Percentiles rank a stretch among this genome's conserved stretches.
These are phyloP conservation scores for Sebastes iracundus DNA, from an alignment of 2,797 vertebrate genomes.

Conservation along the genomic window DNA sequence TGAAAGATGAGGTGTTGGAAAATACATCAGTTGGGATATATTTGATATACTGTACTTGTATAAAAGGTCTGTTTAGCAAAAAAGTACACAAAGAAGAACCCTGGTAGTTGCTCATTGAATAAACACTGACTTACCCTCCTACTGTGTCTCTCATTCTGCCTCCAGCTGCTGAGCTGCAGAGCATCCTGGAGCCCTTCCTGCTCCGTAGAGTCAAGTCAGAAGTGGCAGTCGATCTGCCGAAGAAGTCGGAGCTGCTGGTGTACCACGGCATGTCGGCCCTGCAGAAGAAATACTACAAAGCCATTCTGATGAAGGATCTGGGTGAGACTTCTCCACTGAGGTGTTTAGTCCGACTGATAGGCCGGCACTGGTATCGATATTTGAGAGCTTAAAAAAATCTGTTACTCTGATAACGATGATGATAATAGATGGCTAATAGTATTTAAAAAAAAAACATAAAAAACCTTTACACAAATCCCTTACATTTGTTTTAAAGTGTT, in stretches of 20 bases:
- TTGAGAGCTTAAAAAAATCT: neutral
- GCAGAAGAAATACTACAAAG: slow-evolving; percentile 93
- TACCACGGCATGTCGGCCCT: slow-evolving; percentile 93
- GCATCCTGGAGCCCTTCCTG: slow-evolving; percentile 90
- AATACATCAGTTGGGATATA: neutral
- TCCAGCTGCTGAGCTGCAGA: slow-evolving; percentile 88
- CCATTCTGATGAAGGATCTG: slow-evolving; percentile 88
- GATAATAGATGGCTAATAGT: too few relatives aligned
- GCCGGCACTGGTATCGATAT: neutral
- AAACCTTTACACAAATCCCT: too few relatives aligned
- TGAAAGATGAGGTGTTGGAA: neutral
- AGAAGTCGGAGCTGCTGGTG: slow-evolving; percentile 90
- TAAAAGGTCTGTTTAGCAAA: too few relatives aligned
- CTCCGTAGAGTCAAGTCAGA: slow-evolving; percentile 91
- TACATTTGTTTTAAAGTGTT: too few relatives aligned
- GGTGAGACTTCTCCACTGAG: slow-evolving; percentile 75
- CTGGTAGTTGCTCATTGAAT: too few relatives aligned
- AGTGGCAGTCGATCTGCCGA: slow-evolving; percentile 89
- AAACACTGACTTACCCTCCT: too few relatives aligned
- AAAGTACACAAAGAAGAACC: too few relatives aligned
- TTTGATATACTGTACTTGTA: neutral
- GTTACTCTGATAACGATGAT: neutral
- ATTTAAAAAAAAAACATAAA: too few relatives aligned
- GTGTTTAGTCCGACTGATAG: neutral
- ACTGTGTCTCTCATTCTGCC: neutral